A percentile compares a stretch with the other conserved stretches of the same genome.
Conservation (phyloP, 1,140 invertebrate species). For the Papilio machaon region DNA sequence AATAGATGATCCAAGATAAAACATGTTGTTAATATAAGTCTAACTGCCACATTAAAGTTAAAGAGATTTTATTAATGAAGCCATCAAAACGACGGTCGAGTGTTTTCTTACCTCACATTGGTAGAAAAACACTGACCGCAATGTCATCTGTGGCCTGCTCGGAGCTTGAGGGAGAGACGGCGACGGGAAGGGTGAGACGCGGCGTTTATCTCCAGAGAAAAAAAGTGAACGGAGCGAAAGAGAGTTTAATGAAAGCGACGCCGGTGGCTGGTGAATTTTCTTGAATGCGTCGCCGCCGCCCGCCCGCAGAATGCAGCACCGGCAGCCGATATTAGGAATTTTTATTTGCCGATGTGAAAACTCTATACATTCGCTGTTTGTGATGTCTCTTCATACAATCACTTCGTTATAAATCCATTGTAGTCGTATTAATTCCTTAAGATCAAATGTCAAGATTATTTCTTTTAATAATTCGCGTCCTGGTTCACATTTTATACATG, state of each 20-base stretch:
- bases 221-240: slow-evolving; percentile 43
- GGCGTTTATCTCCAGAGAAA: slow-evolving; percentile 43
- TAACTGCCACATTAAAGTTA: neutral
- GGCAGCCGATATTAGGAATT: slow-evolving; percentile 21
- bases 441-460: too few relatives aligned
- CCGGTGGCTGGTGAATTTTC: slow-evolving; percentile 41
- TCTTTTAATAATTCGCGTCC: too few relatives aligned
- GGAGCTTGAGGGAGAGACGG: slow-evolving; percentile 53
- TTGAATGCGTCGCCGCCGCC: slow-evolving; percentile 28
- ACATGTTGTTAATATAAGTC: neutral
- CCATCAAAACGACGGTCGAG: neutral
- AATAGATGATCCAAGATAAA: too few relatives aligned
- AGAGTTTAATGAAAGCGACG: slow-evolving; percentile 54
- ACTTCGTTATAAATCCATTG: neutral
- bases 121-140: slow-evolving; percentile 36
- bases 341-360: slow-evolving; percentile 26
- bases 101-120: neutral
- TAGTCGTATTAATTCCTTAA: neutral
- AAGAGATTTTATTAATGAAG: neutral
- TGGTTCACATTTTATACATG: too few relatives aligned
- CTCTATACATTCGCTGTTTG: neutral
- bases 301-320: neutral
- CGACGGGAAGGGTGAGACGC: slow-evolving; percentile 42
- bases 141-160: slow-evolving; percentile 52
- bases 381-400: neutral